Base-by-base conservation (phyloP, 2,888 invertebrate species). In the Orthosia gothica region DNA sequence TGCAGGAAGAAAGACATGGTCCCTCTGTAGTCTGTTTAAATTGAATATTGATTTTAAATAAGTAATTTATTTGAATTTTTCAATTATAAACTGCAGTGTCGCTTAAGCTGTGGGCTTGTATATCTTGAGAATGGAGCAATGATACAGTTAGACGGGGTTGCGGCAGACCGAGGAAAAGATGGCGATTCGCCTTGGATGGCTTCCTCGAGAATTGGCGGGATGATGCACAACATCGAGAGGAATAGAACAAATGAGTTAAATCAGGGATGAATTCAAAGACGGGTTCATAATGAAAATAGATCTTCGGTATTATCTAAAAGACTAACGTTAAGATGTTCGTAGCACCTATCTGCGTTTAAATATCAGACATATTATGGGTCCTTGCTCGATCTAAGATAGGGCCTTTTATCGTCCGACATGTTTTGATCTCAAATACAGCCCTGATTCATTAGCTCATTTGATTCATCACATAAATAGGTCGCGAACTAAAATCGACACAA, bases 1-100 rank as follows among this genome's bases (percentile, higher is more conserved):
- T 72, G 69, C 23, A 59, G 71, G 69, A 76, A 76, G 73, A 83
- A 68, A 76, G 67, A 76, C 68, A 78, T 70, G 63, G 69, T 62
- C 68, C 47, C 18, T 58, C 45, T 54, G 40, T 69, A 32, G n/a
- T 52, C 47, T 26, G 0, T 54, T 63, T 45, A 49, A 54, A 76
- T 70, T 71, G 58, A 59, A 64, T 26, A 70, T 76, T 70, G 55
- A 45, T 74, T 55, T 32, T 54, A n/a, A 12, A 12, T 3, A 45
- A 61, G 49, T 66, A n/a, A 16, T 45, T 20, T 12, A 40, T 18
- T 23, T 1, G 5, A 7, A 23, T 50, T 62, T 20, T 20, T 15
- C 3, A 2, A 58, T 15, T 20, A 7, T 1, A 18, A 18, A 47
- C 11, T 47, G 16, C 13, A 9, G 5, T 0, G 2, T 65, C 2